These are phyloP conservation scores for Toxostoma redivivum DNA, from an alignment of 2,113 vertebrate genomes.

Conservation along the genomic window DNA sequence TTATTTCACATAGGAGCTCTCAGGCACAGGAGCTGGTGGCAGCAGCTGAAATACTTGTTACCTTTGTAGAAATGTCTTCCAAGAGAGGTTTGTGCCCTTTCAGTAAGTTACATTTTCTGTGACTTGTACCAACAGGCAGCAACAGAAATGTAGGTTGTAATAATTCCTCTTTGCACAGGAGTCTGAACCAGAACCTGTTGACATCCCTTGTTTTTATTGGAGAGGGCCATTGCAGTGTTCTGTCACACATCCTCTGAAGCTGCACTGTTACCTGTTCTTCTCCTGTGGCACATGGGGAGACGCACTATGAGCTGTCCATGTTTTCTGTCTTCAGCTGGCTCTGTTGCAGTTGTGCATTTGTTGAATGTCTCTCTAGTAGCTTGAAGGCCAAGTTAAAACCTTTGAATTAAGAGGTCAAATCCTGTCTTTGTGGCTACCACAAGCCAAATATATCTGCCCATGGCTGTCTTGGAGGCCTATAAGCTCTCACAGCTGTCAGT, in stretches of 20 bases:
- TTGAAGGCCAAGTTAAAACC: background rate
- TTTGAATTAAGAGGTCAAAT: background rate
- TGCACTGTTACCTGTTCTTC: background rate
- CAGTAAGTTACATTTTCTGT: background rate
- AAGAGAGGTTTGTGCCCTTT: background rate
- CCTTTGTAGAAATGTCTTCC: background rate
- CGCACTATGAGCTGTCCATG: background rate
- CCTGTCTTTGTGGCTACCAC: background rate
- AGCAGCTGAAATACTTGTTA: background rate
- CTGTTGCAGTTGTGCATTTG: background rate
- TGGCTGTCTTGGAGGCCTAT: background rate
- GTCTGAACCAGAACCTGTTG: background rate
- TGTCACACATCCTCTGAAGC: background rate
- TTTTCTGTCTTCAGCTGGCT: background rate
- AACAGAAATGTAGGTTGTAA: background rate
- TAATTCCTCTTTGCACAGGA: background rate
- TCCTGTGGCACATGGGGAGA: rapidly evolving
- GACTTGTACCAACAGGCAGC: background rate
- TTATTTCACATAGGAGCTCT: background rate
- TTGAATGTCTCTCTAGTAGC: background rate
- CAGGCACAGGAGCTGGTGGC: background rate
- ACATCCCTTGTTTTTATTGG: background rate
- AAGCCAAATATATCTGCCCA: background rate
- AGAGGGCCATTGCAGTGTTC: background rate
- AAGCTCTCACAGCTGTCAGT: background rate